Base-by-base conservation (phyloP, 2,888 invertebrate species). In the Ceramica pisi region DNA sequence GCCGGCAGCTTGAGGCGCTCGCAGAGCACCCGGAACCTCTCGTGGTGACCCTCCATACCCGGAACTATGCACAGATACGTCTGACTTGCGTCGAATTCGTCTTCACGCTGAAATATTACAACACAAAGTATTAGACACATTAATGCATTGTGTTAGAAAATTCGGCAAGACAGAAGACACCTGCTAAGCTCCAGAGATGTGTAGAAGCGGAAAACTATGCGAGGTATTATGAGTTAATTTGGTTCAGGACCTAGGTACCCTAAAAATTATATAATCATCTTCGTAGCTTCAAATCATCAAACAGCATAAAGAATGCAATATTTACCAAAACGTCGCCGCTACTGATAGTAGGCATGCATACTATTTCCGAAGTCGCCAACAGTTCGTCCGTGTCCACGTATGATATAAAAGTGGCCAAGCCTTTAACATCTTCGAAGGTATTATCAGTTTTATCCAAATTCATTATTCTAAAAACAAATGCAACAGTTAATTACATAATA, bases 331-430 rank as follows among this genome's bases (percentile, higher is more conserved):
- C 21, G 10, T 48, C 59, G 12, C 68, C 75, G 26, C 67, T 67
- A 16, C 35, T 12, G 1, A 90, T 80, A 26, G 93, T 92, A n/a
- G 90, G 87, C 66, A 92, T 48, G 44, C 89, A 80, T 16, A 91
- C 87, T 61, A 92, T 77, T 21, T 92, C 91, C 8, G 87, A 86
- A 0, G 92, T 90, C 1, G 90, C 91, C 12, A 87, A 73, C 5
- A 94, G 84, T 76, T 94, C 94, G 26, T 94, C 93, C 0, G 86
- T 69, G 19, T 91, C 91, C 9, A 91, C 84, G 31, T 89, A 77
- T 0, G 87, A 85, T 71, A 90, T 90, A 59, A 92, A 91, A 9
- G 84, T 87, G 0, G 78, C 73, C 16, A 94, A 76, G 0, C 92
- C 93, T 46, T 64, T 87, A 16, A 64, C 38, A 46, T 46, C 59